Percentiles rank a stretch among this genome's conserved stretches.
These are phyloP conservation scores for Dicroscelio sp. DNA, from an alignment of 2,888 invertebrate genomes.

Conservation along the genomic window DNA sequence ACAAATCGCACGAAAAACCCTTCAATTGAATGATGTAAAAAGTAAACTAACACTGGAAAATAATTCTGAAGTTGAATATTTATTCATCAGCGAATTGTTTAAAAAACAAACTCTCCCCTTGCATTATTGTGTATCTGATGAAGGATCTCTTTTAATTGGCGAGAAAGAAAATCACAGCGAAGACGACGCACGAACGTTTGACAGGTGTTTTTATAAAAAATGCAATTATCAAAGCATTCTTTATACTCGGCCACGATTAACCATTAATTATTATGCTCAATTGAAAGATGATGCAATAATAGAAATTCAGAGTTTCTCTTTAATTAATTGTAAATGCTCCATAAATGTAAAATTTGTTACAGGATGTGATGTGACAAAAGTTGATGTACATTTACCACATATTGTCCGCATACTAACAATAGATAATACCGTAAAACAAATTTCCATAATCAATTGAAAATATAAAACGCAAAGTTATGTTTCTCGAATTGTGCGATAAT, in stretches of 20 bases:
- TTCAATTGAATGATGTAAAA: constrained; percentile 27
- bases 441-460: neutral
- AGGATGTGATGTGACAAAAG: neutral
- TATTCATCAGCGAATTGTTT: constrained; percentile 9
- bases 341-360: constrained; percentile 3
- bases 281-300: neutral
- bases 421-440: neutral
- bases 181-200: neutral
- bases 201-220: neutral
- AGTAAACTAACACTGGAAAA: constrained; percentile 16
- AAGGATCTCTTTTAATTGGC: constrained; percentile 5
- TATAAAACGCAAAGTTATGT: constrained; percentile 5
- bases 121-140: neutral
- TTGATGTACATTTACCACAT: constrained; percentile 1
- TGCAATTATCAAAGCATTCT: neutral
- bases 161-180: neutral
- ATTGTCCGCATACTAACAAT: neutral
- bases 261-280: constrained; percentile 16
- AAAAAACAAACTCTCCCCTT: neutral
- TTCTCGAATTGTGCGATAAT: constrained; percentile 11
- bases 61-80: constrained; percentile 2
- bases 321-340: constrained; percentile 33
- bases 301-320: constrained; percentile 27
- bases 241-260: constrained; percentile 12
- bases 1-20: constrained; percentile 32